Conservation (phyloP, 2,113 vertebrate genomes). For the Myotis yumanensis region DNA sequence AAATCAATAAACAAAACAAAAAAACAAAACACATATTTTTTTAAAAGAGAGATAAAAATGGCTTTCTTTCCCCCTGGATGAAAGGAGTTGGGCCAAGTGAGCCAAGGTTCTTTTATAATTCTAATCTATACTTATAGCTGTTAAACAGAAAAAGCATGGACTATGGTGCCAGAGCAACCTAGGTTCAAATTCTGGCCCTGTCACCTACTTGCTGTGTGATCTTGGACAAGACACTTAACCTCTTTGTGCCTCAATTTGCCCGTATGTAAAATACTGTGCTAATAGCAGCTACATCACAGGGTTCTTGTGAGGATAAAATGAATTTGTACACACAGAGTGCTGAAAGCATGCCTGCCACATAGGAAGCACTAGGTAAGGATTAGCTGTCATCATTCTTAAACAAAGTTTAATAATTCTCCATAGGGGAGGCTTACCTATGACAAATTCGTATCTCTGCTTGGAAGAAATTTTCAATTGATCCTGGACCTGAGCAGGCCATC, state of each 20-base stretch:
- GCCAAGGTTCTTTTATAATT: neutral
- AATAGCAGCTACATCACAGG: neutral
- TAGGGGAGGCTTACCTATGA: conserved; percentile 79
- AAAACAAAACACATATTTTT: too few species aligned
- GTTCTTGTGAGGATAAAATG: neutral
- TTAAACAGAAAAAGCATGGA: neutral
- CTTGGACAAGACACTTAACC: neutral
- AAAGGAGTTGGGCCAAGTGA: neutral
- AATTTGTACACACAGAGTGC: neutral
- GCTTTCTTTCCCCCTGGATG: neutral
- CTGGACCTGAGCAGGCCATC: conserved; percentile 69
- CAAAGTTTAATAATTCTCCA: neutral
- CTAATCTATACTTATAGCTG: neutral
- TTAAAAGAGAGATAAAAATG: neutral
- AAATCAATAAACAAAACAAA: too few species aligned
- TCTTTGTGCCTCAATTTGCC: neutral
- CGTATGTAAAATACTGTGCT: neutral
- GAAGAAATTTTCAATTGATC: conserved; percentile 79
- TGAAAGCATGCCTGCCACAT: neutral
- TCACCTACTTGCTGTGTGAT: neutral
- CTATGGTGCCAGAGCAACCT: neutral
- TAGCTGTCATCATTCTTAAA: neutral
- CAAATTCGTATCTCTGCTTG: conserved; percentile 84
- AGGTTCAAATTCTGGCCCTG: neutral
- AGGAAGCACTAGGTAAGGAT: neutral